phyloP scores from a whole-genome alignment of 2,113 vertebrate genomes.

The Stigmatopora argus region DNA sequence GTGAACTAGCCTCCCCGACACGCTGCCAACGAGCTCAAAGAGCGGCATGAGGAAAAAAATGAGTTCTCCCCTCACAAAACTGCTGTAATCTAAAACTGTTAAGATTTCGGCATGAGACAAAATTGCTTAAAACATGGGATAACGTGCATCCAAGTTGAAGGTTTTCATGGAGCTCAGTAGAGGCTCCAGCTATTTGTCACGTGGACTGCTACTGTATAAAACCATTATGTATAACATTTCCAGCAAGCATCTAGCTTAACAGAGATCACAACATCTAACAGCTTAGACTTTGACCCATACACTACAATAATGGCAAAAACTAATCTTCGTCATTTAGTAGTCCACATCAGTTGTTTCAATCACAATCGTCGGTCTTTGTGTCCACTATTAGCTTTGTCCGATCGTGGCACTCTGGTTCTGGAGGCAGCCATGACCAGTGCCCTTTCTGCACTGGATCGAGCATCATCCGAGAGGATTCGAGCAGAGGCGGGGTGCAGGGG shows the following conservation, averaged over 20 bases:
- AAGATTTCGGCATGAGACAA: neutral
- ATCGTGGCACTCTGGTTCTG: constrained; percentile 79
- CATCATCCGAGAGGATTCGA: constrained; percentile 62
- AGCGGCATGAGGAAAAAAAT: constrained; percentile 47
- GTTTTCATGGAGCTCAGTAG: neutral
- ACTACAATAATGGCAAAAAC: too few species aligned
- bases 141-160: neutral
- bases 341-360: too few species aligned
- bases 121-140: neutral
- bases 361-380: neutral
- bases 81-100: constrained; percentile 14
- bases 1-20: constrained; percentile 52
- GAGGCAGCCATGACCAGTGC: constrained; percentile 78
- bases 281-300: too few species aligned
- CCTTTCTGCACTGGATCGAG: constrained; percentile 72
- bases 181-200: too few species aligned
- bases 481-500: constrained; percentile 64
- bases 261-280: too few species aligned
- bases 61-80: constrained; percentile 33
- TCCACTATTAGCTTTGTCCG: constrained; percentile 72
- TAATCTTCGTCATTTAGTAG: too few species aligned
- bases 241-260: too few species aligned
- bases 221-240: too few species aligned
- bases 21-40: constrained; percentile 56
- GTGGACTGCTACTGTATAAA: neutral